Evolutionary conservation across 53 echinoderm and acorn worm genomes (phyloP), one percentile per base, ranked within the genome.

Genomic region (Antedon mediterranea): DNA sequence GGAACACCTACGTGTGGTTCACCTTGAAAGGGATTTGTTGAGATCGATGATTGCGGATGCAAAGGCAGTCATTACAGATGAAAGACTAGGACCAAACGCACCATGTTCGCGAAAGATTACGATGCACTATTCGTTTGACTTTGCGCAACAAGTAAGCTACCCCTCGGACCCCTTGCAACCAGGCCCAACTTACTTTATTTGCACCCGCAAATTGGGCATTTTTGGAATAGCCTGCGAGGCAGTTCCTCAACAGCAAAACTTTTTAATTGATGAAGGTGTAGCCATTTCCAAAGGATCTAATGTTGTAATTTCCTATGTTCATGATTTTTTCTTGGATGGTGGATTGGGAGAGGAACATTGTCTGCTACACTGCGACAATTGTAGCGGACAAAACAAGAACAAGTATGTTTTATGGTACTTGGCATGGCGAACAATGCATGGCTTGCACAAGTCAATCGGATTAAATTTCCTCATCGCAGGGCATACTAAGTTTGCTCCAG

Each of bases 51-150:
- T 81, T 4, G 33, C 28, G 28, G 84, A 77, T 6, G 78, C 86
- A 0, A 83, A 83, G 28, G 74, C 43, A 18, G 43, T 74, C 18
- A 72, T 86, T 20, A 76, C 72, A 27, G 75, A 43, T 43, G 82
- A 32, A 37, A 71, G 72, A 2, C 73, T 78, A 1, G 82, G 86
- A 33, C 74, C 14, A 20, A 81, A 86, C 79, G 74, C 34, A 30
- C 82, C 86, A 3, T 78, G 78, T 74, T 34, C 74, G 3, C 31
- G n/a, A n/a, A n/a, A n/a, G n/a, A n/a, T n/a, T n/a, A n/a, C n/a
- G 27, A 86, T 86, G 82, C 88, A 88, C 79, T 88, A 88, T 71
- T 83, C 81, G 0, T 87, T 91, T 34, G 91, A 91, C 70, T 87
- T 78, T 71, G 83, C 91, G 0, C 84, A 87, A 43, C 90, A 90